Percentiles rank a stretch among this genome's conserved stretches.
These are phyloP conservation scores for Corvus cornix DNA, from an alignment of 2,113 vertebrate genomes.

Conservation along the genomic window DNA sequence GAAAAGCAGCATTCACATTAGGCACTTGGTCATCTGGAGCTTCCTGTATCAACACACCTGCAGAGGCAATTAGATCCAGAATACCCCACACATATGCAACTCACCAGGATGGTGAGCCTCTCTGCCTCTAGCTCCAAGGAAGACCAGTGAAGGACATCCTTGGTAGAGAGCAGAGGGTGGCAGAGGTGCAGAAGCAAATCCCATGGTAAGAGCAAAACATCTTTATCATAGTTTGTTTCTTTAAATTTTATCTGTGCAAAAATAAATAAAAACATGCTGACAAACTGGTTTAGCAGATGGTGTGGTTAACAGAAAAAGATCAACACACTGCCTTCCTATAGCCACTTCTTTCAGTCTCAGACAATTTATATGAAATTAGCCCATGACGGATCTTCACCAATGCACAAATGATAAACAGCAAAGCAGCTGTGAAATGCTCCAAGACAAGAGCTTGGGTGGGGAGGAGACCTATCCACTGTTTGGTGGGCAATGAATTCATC, in stretches of 20 bases:
- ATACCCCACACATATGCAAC: fast-evolving
- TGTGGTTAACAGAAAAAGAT: not conserved
- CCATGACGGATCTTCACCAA: not conserved
- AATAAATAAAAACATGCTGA: not conserved
- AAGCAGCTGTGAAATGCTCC: not conserved
- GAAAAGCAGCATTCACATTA: not conserved
- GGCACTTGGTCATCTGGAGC: not conserved
- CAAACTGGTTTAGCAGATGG: conserved; percentile 7
- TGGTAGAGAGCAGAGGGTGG: not conserved
- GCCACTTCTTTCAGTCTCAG: not conserved
- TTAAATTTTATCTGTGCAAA: not conserved
- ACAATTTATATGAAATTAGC: not conserved
- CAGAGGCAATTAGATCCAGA: not conserved
- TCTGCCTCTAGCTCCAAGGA: not conserved
- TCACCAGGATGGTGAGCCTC: not conserved
- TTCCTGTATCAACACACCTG: not conserved
- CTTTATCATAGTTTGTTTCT: not conserved
- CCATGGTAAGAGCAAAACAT: not conserved
- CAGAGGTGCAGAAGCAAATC: not conserved
- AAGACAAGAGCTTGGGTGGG: not conserved
- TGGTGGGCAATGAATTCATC: not conserved
- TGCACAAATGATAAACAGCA: not conserved
- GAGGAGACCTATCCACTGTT: not conserved
- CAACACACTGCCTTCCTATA: not conserved
- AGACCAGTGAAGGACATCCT: fast-evolving